Evolutionary conservation across 2,797 vertebrate species (phyloP).

Genomic region (Alauda arvensis): DNA sequence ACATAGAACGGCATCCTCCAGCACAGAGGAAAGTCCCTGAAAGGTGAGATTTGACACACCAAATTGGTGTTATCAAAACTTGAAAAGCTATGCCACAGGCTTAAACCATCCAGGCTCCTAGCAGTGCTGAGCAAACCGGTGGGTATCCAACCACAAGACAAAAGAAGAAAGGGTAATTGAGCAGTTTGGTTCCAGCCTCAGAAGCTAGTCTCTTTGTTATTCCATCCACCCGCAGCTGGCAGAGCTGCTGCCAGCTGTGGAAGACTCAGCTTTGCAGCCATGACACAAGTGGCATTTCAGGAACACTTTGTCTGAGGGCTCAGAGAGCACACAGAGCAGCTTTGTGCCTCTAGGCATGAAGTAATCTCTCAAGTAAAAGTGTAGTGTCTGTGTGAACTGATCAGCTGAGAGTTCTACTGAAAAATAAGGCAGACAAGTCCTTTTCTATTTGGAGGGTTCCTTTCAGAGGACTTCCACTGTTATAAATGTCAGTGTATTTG

Average conservation of each 20-base stretch:
- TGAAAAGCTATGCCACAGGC: neutral
- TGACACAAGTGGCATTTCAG: neutral
- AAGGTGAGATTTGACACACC: neutral
- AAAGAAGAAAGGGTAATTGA: constrained; percentile 39
- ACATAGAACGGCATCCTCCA: neutral
- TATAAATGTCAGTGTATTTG: neutral
- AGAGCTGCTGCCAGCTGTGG: constrained; percentile 41
- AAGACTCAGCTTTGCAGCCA: constrained; percentile 2
- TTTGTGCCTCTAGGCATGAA: constrained; percentile 10
- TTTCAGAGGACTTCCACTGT: neutral
- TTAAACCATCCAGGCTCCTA: neutral
- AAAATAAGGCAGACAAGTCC: neutral
- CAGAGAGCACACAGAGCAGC: neutral
- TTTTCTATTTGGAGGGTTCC: neutral
- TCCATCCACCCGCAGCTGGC: neutral
- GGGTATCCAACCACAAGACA: constrained; percentile 10
- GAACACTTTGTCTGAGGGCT: neutral
- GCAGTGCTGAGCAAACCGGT: neutral
- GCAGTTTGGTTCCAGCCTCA: neutral
- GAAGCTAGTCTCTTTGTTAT: constrained; percentile 27
- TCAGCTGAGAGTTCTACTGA: neutral
- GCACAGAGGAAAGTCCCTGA: neutral
- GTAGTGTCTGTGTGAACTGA: neutral
- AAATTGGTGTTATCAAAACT: neutral
- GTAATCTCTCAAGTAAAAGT: neutral